Conservation (phyloP, 2,113 vertebrate species). For the Orientallactaga bullata region DNA sequence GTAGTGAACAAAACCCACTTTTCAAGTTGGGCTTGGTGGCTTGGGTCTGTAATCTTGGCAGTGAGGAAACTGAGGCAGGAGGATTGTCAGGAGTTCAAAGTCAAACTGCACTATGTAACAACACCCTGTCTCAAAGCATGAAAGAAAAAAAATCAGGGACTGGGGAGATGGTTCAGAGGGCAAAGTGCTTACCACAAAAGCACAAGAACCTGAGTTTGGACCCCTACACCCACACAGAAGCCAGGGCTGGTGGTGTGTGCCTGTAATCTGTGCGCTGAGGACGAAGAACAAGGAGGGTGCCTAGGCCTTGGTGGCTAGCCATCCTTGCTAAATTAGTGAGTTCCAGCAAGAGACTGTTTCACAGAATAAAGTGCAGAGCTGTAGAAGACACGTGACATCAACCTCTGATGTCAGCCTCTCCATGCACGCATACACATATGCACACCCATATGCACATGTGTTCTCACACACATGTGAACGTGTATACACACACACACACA, state of each 20-base stretch:
- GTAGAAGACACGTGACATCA: not conserved
- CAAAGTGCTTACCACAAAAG: not conserved
- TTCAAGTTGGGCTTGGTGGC: not conserved
- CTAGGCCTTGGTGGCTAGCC: not conserved
- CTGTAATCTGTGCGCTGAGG: not conserved
- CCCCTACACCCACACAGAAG: not conserved
- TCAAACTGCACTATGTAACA: not conserved
- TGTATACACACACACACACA: not conserved
- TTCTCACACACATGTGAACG: not conserved
- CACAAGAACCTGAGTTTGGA: not conserved
- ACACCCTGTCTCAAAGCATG: not conserved
- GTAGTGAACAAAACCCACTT: conserved; percentile 32
- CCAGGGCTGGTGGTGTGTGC: not conserved
- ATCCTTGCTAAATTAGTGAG: not conserved
- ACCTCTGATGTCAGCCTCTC: no score
- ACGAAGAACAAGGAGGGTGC: not conserved
- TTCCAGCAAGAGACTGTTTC: not conserved
- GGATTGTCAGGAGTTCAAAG: not conserved
- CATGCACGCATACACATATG: not conserved
- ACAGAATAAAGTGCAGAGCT: no score
- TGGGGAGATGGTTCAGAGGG: not conserved
- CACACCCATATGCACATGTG: not conserved
- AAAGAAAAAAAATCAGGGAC: not conserved
- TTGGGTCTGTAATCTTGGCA: not conserved
- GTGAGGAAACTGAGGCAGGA: not conserved